phyloP scores from a whole-genome alignment of 1,140 invertebrate species.

The Gryllus bimaculatus region DNA sequence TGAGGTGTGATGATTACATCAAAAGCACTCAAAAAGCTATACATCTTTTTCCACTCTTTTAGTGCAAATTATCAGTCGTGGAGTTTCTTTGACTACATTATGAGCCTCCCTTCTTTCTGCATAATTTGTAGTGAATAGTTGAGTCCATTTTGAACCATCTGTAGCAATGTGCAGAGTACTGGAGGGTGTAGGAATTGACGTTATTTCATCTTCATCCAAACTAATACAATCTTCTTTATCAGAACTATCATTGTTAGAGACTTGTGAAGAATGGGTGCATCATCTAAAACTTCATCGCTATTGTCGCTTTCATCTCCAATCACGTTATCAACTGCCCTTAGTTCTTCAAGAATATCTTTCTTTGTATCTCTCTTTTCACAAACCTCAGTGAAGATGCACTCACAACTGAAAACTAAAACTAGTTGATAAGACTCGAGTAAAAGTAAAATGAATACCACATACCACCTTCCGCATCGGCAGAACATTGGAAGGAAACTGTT shows the following conservation, averaged over 20 bases:
- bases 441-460: background rate
- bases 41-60: background rate
- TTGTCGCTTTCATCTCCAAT: background rate
- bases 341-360: background rate
- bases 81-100: background rate
- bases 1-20: constrained; percentile 23
- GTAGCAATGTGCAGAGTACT: background rate
- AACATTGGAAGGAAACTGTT: background rate
- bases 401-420: background rate
- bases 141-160: constrained; percentile 1
- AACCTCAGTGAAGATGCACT: background rate
- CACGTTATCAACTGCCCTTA: background rate
- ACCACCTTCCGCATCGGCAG: background rate
- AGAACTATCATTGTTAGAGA: background rate
- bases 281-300: background rate
- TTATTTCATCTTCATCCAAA: background rate
- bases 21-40: background rate
- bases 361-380: background rate
- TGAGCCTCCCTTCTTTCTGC: background rate
- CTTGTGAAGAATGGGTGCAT: background rate
- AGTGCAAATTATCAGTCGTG: background rate
- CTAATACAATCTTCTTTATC: background rate
- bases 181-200: background rate
- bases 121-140: background rate
- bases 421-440: background rate